These are phyloP conservation scores for Erythrocercus mccallii DNA, from an alignment of 2,113 vertebrate species.

Conservation along the genomic window DNA sequence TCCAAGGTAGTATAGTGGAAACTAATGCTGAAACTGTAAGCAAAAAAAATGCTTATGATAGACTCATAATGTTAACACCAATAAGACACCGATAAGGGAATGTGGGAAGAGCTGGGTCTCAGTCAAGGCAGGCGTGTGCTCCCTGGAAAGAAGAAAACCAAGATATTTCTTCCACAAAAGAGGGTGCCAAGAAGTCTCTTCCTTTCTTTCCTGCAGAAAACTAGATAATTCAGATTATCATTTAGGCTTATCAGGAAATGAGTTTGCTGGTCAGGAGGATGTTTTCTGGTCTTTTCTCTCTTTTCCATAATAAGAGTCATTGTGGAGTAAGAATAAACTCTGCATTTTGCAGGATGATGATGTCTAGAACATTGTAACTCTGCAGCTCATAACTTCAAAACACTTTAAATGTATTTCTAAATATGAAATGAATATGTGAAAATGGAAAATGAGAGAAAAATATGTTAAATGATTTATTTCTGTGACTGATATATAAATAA, in stretches of 20 bases:
- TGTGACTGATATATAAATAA: background rate
- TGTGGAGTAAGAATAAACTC: background rate
- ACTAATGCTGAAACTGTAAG: background rate
- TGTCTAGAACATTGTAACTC: background rate
- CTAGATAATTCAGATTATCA: constrained; percentile 8
- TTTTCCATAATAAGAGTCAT: background rate
- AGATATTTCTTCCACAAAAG: background rate
- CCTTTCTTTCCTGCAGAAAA: constrained; percentile 32
- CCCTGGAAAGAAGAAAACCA: constrained; percentile 28
- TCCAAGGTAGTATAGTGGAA: background rate
- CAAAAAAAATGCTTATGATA: background rate
- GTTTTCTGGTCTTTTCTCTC: background rate
- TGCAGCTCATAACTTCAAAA: background rate
- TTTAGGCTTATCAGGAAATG: constrained; percentile 17
- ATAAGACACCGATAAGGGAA: constrained; percentile 20
- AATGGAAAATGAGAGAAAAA: background rate
- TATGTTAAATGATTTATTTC: background rate
- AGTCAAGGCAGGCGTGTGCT: background rate
- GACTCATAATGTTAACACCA: background rate
- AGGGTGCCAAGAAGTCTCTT: constrained; percentile 18
- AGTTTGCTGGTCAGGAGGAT: background rate
- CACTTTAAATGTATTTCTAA: background rate
- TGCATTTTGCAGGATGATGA: background rate
- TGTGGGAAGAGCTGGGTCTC: background rate
- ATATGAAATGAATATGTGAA: background rate